Conservation (phyloP, 2,797 vertebrate species). For the Tadarida brasiliensis region DNA sequence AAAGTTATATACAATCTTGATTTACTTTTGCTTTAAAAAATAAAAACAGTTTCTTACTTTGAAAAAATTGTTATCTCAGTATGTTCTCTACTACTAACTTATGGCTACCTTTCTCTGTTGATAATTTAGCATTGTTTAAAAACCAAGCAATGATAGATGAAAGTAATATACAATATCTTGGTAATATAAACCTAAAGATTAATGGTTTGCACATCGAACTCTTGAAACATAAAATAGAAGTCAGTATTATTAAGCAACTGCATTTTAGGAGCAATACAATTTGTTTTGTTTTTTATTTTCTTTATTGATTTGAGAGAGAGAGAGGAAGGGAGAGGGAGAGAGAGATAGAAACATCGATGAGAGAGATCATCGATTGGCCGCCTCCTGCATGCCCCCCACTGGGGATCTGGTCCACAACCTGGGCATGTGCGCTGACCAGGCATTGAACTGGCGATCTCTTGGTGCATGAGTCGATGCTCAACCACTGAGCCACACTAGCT, state of each 20-base stretch:
- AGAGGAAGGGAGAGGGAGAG: no score
- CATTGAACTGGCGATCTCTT: no score
- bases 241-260: neutral
- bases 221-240: neutral
- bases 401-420: no score
- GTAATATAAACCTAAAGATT: neutral
- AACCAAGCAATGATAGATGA: neutral
- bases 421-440: no score
- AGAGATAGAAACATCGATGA: no score
- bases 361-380: no score
- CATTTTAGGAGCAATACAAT: neutral
- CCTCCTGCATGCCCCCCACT: no score
- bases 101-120: neutral
- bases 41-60: neutral
- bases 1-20: neutral
- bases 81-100: neutral
- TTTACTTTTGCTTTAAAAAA: conserved; percentile 16
- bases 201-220: neutral
- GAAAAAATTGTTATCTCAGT: neutral
- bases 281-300: neutral
- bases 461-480: no score
- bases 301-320: no score
- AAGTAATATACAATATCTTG: neutral
- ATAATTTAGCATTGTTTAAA: neutral
- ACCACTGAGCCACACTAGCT: no score